Percentiles rank a stretch among this genome's conserved stretches.
These are phyloP conservation scores for Steinernema hermaphroditum DNA, from an alignment of 2,888 invertebrate genomes.

Conservation along the genomic window DNA sequence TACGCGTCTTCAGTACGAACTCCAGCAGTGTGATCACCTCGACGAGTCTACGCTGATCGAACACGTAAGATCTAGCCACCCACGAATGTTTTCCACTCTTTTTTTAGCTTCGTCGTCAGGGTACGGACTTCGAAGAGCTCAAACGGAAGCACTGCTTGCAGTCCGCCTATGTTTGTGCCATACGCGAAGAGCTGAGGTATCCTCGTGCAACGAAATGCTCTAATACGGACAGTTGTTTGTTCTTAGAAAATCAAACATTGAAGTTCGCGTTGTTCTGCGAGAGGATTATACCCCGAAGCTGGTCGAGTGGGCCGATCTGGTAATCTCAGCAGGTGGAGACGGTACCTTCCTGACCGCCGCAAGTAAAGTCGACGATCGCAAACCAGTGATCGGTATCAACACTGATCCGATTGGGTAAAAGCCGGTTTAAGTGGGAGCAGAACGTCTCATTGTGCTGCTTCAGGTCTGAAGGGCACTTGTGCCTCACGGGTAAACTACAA, in stretches of 20 bases:
- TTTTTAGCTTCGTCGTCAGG: conserved; percentile 35
- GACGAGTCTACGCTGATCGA: not conserved
- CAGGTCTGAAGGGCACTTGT: conserved; percentile 63
- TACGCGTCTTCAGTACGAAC: conserved; percentile 47
- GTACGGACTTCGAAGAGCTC: conserved; percentile 40
- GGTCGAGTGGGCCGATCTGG: conserved; percentile 50
- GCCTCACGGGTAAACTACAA: conserved; percentile 59
- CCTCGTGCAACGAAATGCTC: not conserved
- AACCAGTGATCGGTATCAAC: conserved; percentile 65
- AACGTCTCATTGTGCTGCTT: not conserved
- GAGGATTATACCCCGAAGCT: conserved; percentile 46
- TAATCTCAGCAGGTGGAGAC: conserved; percentile 65
- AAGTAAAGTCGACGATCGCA: conserved; percentile 48
- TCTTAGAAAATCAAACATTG: conserved; percentile 51
- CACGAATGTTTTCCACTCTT: not conserved
- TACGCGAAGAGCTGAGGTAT: conserved; percentile 42
- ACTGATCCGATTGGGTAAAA: conserved; percentile 60
- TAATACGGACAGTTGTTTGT: not conserved
- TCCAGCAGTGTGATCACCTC: conserved; percentile 32
- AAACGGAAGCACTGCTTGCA: conserved; percentile 43
- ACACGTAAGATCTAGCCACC: conserved; percentile 13
- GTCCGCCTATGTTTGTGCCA: conserved; percentile 37
- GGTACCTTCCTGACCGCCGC: conserved; percentile 65
- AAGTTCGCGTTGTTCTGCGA: conserved; percentile 44
- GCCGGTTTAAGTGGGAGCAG: not conserved